Evolutionary conservation across 2,797 vertebrate genomes (phyloP), one percentile per base, ranked within the genome.

Genomic region (Fratercula arctica): DNA sequence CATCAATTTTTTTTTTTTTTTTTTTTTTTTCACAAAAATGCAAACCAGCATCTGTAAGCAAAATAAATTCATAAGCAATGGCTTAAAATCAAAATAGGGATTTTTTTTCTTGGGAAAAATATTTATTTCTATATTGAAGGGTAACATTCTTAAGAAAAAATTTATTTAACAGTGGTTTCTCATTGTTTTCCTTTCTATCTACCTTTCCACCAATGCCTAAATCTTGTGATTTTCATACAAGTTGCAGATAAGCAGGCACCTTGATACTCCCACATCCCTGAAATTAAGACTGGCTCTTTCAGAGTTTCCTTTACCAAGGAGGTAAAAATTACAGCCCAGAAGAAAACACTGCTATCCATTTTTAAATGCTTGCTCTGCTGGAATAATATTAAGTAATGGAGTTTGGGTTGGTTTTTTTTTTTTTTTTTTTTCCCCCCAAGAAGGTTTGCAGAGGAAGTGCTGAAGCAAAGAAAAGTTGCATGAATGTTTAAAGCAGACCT

Each of bases 291-390:
- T 91, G 39, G 10, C 9, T 91, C 25, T 93, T 82, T 68, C 74
- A 79, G 35, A 67, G 23, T 41, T 88, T 91, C 68, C 90, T 86
- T 88, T 82, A 88, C 31, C 37, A 85, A 80, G 31, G 13, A 67
- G 4, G 14, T 64, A 67, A 86, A 94, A 95, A 72, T 51, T 95
- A 56, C 16, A 70, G 20, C 35, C 51, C 66, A 35, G 51, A 77
- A 79, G 41, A 25, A 95, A 93, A 90, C 41, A 61, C 2, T 76
- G 26, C 31, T 84, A 74, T 75, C 64, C 50, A 25, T 50, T 95
- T 84, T 87, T 86, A 87, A 89, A 76, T 91, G 23, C 28, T 90
- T 94, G 26, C 13, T 53, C 48, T 89, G 25, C 33, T 79, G 56
- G 67, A 94, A 86, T 74, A 89, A 66, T 75, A 31, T 43, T 91